Evolutionary conservation across 2,797 vertebrate genomes (phyloP), one percentile per base, ranked within the genome.

Genomic region (Momotus momota): DNA sequence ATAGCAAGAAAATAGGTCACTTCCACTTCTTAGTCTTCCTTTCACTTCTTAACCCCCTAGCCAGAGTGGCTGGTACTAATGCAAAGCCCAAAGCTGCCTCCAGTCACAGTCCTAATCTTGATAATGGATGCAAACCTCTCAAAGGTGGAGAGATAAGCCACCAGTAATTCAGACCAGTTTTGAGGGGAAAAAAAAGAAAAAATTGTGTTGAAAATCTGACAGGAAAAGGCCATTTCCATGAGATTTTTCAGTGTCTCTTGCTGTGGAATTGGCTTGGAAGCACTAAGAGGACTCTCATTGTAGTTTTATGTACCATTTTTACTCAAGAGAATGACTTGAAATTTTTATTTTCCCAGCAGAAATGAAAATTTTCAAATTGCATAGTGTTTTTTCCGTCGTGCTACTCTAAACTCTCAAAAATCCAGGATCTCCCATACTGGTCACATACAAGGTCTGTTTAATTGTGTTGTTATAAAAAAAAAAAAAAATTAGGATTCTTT

Each of bases 1-100:
- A 58, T 23, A 79, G 52, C 35, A 81, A 89, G 67, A 84, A 95
- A 96, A 93, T 71, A 93, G 81, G 88, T 80, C 86, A 80, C 18
- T 69, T 74, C 31, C 67, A 62, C 43, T 45, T 73, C 66, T 64
- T 16, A 45, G 40, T 52, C 33, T 48, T 93, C 83, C 65, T 72
- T 79, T 91, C 52, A 85, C 43, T 85, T 74, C 79, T 64, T 70
- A 78, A 49, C 38, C 49, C 61, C 12, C 18, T 27, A 51, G 25
- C 49, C 49, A 61, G 43, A 70, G 14, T 55, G 55, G 13, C 65
- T 69, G 72, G 27, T 64, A 64, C 27, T 78, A 61, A 78, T 17
- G 31, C 20, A 81, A 78, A 70, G 19, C 5, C 14, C 87, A 60
- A 74, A 86, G 64, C 18, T 51, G 66, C 41, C 23, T 89, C 43